These are phyloP conservation scores for Porites lutea DNA, from an alignment of 64 coral and sea anemone species.

Conservation along the genomic window DNA sequence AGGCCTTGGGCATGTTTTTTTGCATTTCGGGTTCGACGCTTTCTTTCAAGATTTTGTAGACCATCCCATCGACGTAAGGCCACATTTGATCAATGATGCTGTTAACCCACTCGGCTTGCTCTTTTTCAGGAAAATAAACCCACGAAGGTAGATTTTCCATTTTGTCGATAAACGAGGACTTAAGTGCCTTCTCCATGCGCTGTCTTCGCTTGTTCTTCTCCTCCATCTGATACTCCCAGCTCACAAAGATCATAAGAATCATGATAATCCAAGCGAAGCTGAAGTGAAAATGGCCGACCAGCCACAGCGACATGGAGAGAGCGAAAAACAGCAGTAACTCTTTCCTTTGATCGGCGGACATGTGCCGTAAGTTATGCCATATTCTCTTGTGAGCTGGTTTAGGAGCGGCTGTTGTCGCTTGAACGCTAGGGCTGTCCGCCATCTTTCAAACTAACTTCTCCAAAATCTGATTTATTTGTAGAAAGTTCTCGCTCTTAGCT, in stretches of 20 bases:
- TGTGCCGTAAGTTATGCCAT: slow-evolving; percentile 45
- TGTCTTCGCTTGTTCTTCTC: slow-evolving; percentile 66
- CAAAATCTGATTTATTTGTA: too few species aligned
- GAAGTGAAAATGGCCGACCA: slow-evolving; percentile 79
- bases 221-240: slow-evolving; percentile 78
- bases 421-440: neutral
- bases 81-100: slow-evolving; percentile 84
- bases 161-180: slow-evolving; percentile 73
- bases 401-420: neutral
- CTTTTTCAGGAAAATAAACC: slow-evolving; percentile 90
- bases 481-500: slow-evolving; percentile 13
- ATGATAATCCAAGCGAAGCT: slow-evolving; percentile 92
- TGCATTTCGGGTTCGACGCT: slow-evolving; percentile 91
- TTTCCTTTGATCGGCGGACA: slow-evolving; percentile 44
- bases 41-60: slow-evolving; percentile 73
- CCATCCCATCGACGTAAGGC: slow-evolving; percentile 82
- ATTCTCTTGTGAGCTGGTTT: slow-evolving; percentile 64
- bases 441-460: neutral
- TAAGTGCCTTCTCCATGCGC: slow-evolving; percentile 58
- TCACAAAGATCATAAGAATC: slow-evolving; percentile 77
- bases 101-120: slow-evolving; percentile 81
- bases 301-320: slow-evolving; percentile 50
- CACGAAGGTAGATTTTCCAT: slow-evolving; percentile 72
- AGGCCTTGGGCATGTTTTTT: slow-evolving; percentile 75
- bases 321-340: slow-evolving; percentile 49